A percentile compares a stretch with the other conserved stretches of the same genome.
phyloP scores from a whole-genome alignment of 2,888 invertebrate species.

The Drosophila melanosoma region DNA sequence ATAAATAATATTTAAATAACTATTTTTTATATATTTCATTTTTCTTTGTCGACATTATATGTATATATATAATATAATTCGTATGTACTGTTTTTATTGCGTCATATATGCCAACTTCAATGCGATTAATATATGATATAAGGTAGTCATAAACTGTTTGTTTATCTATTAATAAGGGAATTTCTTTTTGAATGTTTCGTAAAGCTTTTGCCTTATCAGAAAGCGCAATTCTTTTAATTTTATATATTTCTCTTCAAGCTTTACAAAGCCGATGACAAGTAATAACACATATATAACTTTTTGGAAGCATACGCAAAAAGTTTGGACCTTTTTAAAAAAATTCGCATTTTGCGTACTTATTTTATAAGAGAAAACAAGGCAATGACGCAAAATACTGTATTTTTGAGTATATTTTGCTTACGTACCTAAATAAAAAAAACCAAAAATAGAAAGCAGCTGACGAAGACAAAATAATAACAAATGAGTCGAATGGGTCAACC shows the following conservation, averaged over 20 bases:
- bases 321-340: background rate
- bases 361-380: conserved; percentile 7
- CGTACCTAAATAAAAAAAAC: background rate
- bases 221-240: background rate
- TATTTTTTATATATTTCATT: background rate
- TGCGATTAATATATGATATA: background rate
- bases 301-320: background rate
- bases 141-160: background rate
- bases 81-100: background rate
- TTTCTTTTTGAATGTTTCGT: background rate
- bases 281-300: background rate
- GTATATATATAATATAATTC: background rate
- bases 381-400: conserved; percentile 52
- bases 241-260: background rate
- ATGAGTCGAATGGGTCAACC: conserved; percentile 21
- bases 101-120: background rate
- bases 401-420: conserved; percentile 32
- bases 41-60: background rate
- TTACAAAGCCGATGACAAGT: conserved; percentile 24
- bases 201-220: conserved; percentile 34
- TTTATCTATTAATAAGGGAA: background rate
- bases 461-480: conserved; percentile 31
- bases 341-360: conserved; percentile 23
- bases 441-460: conserved; percentile 38
- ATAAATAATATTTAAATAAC: background rate